These are phyloP conservation scores for Hypsopygia costalis DNA, from an alignment of 2,888 invertebrate species.

Conservation along the genomic window DNA sequence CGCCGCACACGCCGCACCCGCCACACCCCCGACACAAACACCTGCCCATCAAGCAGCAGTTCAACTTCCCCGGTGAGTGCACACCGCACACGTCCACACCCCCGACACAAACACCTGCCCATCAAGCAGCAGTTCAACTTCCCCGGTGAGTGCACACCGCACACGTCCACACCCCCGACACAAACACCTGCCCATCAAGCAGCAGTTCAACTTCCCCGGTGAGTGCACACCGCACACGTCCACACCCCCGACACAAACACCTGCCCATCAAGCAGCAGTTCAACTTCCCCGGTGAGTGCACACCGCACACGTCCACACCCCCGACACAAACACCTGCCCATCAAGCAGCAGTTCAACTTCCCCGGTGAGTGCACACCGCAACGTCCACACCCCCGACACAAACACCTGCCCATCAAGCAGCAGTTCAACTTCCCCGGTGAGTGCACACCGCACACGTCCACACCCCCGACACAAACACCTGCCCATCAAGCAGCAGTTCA, in stretches of 20 bases:
- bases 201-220: conserved; percentile 91
- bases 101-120: conserved; percentile 81
- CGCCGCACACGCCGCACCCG: conserved; percentile 72
- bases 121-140: conserved; percentile 87
- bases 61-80: conserved; percentile 87
- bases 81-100: conserved; percentile 23
- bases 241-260: conserved; percentile 82
- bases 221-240: conserved; percentile 17
- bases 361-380: too few relatives aligned
- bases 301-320: too few relatives aligned
- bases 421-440: too few relatives aligned
- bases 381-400: too few relatives aligned
- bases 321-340: too few relatives aligned
- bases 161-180: conserved; percentile 81
- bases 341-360: too few relatives aligned
- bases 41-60: conserved; percentile 78
- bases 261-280: conserved; percentile 81
- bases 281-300: conserved; percentile 85
- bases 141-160: conserved; percentile 78
- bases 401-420: too few relatives aligned
- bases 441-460: too few relatives aligned
- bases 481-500: too few relatives aligned
- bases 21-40: conserved; percentile 82
- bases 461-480: too few relatives aligned
- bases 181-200: conserved; percentile 52